Conservation (phyloP, 2,888 invertebrate species). For the Cephus spinipes region DNA sequence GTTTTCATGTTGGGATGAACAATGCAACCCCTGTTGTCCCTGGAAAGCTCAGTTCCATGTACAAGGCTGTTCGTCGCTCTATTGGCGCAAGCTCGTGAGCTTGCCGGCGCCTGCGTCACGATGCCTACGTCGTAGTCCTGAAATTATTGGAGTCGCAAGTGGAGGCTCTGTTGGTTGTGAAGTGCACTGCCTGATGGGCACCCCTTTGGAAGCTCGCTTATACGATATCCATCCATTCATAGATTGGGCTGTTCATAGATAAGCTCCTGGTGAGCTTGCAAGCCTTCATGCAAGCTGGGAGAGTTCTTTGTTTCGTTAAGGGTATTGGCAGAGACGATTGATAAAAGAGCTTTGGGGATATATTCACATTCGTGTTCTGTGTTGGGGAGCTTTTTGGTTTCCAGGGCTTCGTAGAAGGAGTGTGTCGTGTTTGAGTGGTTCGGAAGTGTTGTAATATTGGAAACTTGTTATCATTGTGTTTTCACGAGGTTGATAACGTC, state of each 20-base stretch:
- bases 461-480: neutral
- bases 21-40: neutral
- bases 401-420: neutral
- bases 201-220: constrained; percentile 21
- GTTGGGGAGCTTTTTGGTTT: neutral
- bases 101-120: neutral
- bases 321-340: neutral
- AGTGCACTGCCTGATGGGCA: constrained; percentile 29
- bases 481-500: neutral
- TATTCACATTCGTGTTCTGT: neutral
- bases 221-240: constrained; percentile 44
- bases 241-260: constrained; percentile 22
- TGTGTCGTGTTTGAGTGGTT: neutral
- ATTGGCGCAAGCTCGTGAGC: neutral
- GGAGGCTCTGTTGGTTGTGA: constrained; percentile 37
- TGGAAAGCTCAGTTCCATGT: neutral
- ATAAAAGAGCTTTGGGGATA: neutral
- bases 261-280: constrained; percentile 9
- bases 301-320: neutral
- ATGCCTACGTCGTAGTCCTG: neutral
- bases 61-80: neutral
- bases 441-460: neutral
- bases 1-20: neutral
- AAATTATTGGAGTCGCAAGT: constrained; percentile 26
- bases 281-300: neutral